Evolutionary conservation across 1,140 invertebrate species (phyloP).

Genomic region (Vanessa tameamea): DNA sequence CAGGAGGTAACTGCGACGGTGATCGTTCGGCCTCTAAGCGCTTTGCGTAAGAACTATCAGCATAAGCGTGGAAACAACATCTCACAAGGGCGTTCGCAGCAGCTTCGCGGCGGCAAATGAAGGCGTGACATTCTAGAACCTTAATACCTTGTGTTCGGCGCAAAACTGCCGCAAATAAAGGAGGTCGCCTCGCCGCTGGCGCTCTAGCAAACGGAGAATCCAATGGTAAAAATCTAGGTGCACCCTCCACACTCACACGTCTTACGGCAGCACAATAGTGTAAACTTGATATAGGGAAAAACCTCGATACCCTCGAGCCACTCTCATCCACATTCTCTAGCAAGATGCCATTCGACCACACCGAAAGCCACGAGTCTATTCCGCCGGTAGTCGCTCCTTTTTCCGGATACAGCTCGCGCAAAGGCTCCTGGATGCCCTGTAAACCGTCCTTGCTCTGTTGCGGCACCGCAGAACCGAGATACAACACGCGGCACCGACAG

Average conservation of each 20-base stretch:
- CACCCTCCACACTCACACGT: conserved; percentile 86
- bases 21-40: conserved; percentile 84
- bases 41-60: conserved; percentile 95
- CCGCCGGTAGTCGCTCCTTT: conserved; percentile 93
- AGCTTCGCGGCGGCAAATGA: conserved; percentile 97
- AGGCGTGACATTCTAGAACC: conserved; percentile 99
- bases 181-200: conserved; percentile 93
- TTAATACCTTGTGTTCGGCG: conserved; percentile 98
- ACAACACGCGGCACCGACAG: conserved; percentile 97
- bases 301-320: conserved; percentile 95
- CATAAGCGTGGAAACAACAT: conserved; percentile 97
- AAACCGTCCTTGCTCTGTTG: conserved; percentile 98
- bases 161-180: conserved; percentile 97
- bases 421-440: conserved; percentile 97
- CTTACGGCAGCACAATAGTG: conserved; percentile 99
- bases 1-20: conserved; percentile 79
- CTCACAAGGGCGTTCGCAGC: conserved; percentile 96
- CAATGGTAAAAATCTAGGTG: conserved; percentile 95
- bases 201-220: conserved; percentile 97
- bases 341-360: conserved; percentile 97
- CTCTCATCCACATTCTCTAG: conserved; percentile 98
- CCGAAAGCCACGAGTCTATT: conserved; percentile 98
- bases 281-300: conserved; percentile 97
- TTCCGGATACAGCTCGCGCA: conserved; percentile 97
- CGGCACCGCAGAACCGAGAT: conserved; percentile 97